Base-by-base conservation (phyloP, 2,113 vertebrate species). In the Uria aalge region DNA sequence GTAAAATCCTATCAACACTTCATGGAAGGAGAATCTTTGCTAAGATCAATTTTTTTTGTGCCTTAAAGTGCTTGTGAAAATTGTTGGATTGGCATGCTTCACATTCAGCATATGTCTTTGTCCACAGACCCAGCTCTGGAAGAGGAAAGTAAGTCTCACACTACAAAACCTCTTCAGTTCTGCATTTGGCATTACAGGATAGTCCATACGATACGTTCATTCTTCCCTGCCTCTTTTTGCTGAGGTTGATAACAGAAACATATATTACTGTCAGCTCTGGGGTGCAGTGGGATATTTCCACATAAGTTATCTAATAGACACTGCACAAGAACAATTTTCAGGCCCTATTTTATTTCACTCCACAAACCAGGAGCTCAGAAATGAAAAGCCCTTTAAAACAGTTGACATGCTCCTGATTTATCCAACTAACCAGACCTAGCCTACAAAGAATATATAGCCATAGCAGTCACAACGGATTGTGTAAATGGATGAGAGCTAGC, bases 201-300 rank as follows among this genome's bases (percentile, higher is more conserved):
- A 92, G 84, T 55, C 91, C 55, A 69, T 50, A 69, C 0, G 18
- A 91, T 6, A 6, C 69, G 57, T 53, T 92, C 91, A 69, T 91
- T 79, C 80, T 76, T 91, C 74, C 69, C 53, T 95, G 77, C 34
- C 74, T 96, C 64, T 88, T 85, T 92, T 73, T 88, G 86, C 80
- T 82, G 59, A 90, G 69, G 38, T n/a, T 90, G 91, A 89, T 95
- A 95, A 87, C 73, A 94, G 92, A 76, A 95, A 94, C 18, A 48
- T 41, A 41, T 53, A 85, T 91, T 95, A 53, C 86, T 96, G 92
- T 53, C 92, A 91, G 38, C 63, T 87, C 91, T 73, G 59, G 57
- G 57, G 50, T 88, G 36, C 84, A 79, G 24, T 73, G 67, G 77
- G 69, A 69, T 88, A 84, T 73, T 85, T 87, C 71, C 91, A 88